Percentiles rank a stretch among this genome's conserved stretches.
These are phyloP conservation scores for Bimastos eiseni DNA, from an alignment of 2,888 invertebrate genomes.

Conservation along the genomic window DNA sequence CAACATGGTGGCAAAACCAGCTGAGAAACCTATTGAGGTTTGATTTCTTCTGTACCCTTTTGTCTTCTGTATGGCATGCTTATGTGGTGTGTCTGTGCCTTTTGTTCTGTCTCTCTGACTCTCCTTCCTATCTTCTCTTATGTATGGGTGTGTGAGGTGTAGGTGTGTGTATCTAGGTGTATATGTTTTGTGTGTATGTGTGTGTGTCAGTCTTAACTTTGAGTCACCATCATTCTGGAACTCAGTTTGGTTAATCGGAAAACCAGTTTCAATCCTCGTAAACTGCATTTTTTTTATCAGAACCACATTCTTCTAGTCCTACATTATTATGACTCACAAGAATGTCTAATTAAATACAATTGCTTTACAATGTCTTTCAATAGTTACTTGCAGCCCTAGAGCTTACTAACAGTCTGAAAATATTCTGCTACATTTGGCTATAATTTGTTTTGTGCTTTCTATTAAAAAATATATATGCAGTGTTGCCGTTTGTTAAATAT, in stretches of 20 bases:
- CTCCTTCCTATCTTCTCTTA: too few relatives aligned
- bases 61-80: too few relatives aligned
- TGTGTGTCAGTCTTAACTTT: not conserved
- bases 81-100: not conserved
- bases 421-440: too few relatives aligned
- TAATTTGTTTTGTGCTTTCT: too few relatives aligned
- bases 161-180: not conserved
- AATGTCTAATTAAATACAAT: too few relatives aligned
- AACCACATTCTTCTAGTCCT: too few relatives aligned
- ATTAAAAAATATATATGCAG: too few relatives aligned
- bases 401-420: too few relatives aligned
- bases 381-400: too few relatives aligned
- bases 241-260: not conserved
- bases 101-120: not conserved
- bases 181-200: not conserved
- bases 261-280: not conserved
- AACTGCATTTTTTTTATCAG: not conserved
- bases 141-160: not conserved
- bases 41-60: not conserved
- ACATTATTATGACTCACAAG: too few relatives aligned
- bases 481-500: too few relatives aligned
- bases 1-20: conserved; percentile 51
- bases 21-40: conserved; percentile 42
- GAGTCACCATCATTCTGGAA: not conserved
- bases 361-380: too few relatives aligned